A percentile compares a stretch with the other conserved stretches of the same genome.
These are phyloP conservation scores for Naja naja DNA, from an alignment of 2,113 vertebrate species.

Conservation along the genomic window DNA sequence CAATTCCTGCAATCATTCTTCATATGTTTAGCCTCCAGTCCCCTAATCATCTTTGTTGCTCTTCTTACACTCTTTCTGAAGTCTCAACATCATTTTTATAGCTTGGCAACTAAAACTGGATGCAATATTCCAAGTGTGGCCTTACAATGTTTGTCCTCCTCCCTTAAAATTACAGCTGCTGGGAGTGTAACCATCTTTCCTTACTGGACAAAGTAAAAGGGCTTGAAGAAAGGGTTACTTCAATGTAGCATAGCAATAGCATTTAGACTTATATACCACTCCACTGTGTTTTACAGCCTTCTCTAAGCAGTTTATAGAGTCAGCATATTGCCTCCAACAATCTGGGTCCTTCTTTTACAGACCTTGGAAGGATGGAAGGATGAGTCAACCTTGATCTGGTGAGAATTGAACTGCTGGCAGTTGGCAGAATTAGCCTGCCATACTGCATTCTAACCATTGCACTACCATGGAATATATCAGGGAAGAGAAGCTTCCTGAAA, in stretches of 20 bases:
- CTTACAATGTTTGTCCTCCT: not conserved
- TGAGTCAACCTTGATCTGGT: not conserved
- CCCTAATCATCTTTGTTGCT: not conserved
- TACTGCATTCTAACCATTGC: not conserved
- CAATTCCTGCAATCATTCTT: not conserved
- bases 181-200: not conserved
- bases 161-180: not conserved
- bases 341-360: not conserved
- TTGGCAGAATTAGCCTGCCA: not conserved
- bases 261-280: too few species aligned
- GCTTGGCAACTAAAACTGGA: not conserved
- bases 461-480: not conserved
- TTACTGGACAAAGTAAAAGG: not conserved
- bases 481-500: not conserved
- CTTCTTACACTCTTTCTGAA: not conserved
- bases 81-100: not conserved
- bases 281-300: too few species aligned
- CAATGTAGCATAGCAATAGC: not conserved
- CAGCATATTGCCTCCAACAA: not conserved
- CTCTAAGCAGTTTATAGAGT: not conserved
- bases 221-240: not conserved
- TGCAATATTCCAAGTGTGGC: not conserved
- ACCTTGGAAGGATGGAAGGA: not conserved
- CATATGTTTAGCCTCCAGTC: not conserved
- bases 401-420: not conserved